Percentiles rank a stretch among this genome's conserved stretches.
These are phyloP conservation scores for Rhingia rostrata DNA, from an alignment of 2,888 invertebrate genomes.

Conservation along the genomic window DNA sequence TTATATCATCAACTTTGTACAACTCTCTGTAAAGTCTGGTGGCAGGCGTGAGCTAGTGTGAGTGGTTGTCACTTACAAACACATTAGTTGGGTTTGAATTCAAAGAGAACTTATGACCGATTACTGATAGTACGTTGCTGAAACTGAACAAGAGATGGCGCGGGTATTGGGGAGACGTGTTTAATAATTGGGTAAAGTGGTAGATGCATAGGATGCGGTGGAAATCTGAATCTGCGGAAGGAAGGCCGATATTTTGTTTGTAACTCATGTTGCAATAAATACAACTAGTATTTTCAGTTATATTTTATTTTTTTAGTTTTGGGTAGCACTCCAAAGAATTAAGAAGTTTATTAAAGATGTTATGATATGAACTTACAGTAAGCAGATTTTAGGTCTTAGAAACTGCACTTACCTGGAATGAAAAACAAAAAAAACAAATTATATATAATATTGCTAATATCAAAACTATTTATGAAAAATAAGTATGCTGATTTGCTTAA, in stretches of 20 bases:
- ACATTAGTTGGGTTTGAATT: conserved; percentile 23
- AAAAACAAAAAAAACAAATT: too few species aligned
- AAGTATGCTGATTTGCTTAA: too few species aligned
- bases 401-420: too few species aligned
- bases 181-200: conserved; percentile 51
- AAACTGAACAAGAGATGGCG: conserved; percentile 62
- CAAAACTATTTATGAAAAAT: too few species aligned
- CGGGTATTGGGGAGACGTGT: conserved; percentile 16
- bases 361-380: too few species aligned
- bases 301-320: too few species aligned
- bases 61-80: conserved; percentile 46
- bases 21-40: conserved; percentile 29
- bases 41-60: conserved; percentile 24
- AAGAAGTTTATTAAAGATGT: too few species aligned
- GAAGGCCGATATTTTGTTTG: neutral
- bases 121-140: conserved; percentile 1
- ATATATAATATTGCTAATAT: too few species aligned
- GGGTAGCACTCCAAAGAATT: too few species aligned
- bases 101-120: conserved; percentile 25
- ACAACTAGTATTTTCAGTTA: too few species aligned
- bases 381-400: too few species aligned
- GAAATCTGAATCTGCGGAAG: conserved; percentile 7
- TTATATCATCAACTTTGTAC: conserved; percentile 13
- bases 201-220: conserved; percentile 49
- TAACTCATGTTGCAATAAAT: too few species aligned